Base-by-base conservation (phyloP, 1,140 invertebrate genomes). In the Pteromalus puparum region DNA sequence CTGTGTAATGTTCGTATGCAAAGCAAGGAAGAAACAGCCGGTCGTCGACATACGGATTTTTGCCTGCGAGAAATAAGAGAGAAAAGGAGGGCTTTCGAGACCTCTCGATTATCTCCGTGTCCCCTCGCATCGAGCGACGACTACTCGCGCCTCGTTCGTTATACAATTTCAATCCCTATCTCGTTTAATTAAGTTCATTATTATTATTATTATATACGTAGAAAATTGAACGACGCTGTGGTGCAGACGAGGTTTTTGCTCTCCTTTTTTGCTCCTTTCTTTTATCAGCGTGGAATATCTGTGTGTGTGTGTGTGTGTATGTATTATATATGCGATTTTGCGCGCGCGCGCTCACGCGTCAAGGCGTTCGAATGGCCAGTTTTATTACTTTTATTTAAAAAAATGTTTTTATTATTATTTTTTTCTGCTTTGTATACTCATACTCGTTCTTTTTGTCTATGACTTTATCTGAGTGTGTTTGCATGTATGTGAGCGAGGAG, bases 191-290 rank as follows among this genome's bases (percentile, higher is more conserved):
- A 61, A n/a, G 5, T 72, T 79, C 15, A 38, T 78, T 30, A 83
- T 10, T 42, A 42, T 42, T 61, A 61, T 61, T 21, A 18, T 73
- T 77, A 28, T 28, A 28, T 79, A 78, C 28, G 76, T 79, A 79
- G 9, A 84, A 84, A 84, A 84, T 78, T 77, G 76, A 74, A 79
- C 82, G 65, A 78, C 38, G n/a, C 48, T 73, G 21, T 48, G 18
- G 26, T 73, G n/a, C n/a, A 42, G 12, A 72, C 38, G 10, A 21
- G 9, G 24, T 72, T 38, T 24, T 46, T 34, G 5, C n/a, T 34
- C 2, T 82, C 28, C 68, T 34, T 9, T 26, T 68, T 70, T 18
- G 1, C 18, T 21, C n/a, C 38, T 42, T 67, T 61, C 13, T 4
- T 26, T 74, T 74, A 26, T 53, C 2, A 61, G 4, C 18, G 53